phyloP scores from a whole-genome alignment of 2,888 invertebrate species.

The Meiosimyza decipiens region DNA sequence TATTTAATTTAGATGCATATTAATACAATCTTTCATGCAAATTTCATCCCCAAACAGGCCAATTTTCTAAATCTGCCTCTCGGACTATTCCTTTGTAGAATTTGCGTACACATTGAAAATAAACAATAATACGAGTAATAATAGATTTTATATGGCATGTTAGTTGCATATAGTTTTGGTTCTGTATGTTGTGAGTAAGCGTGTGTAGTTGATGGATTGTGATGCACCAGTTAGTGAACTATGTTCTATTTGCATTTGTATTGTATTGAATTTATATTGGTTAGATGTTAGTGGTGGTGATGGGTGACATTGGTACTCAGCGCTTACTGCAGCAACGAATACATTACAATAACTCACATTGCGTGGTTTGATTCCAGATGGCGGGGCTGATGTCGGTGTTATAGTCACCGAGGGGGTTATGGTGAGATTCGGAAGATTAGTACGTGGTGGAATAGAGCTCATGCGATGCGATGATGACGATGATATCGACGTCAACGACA shows the following conservation, averaged over 20 bases:
- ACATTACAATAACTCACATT: slow-evolving; percentile 68
- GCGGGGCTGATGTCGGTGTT: slow-evolving; percentile 79
- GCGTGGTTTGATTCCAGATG: slow-evolving; percentile 68
- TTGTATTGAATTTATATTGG: slow-evolving; percentile 13
- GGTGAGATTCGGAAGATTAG: slow-evolving; percentile 67
- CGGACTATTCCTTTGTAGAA: background rate
- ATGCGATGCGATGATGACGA: slow-evolving; percentile 54
- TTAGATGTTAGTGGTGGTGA: slow-evolving; percentile 9
- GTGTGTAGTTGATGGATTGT: slow-evolving; percentile 45
- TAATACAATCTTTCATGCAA: too few relatives aligned
- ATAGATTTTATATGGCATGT: background rate
- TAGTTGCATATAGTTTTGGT: slow-evolving; percentile 10
- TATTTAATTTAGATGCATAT: too few relatives aligned
- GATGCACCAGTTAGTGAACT: too few relatives aligned
- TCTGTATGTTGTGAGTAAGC: slow-evolving; percentile 52
- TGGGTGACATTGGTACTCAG: slow-evolving; percentile 43
- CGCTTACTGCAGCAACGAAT: slow-evolving; percentile 65
- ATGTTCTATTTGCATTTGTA: background rate
- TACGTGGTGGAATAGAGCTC: slow-evolving; percentile 61
- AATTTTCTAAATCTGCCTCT: too few relatives aligned
- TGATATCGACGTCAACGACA: slow-evolving; percentile 55
- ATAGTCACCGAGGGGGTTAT: slow-evolving; percentile 81
- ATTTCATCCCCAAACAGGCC: too few relatives aligned
- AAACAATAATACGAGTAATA: slow-evolving; percentile 23
- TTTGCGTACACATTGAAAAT: slow-evolving; percentile 16